Base-by-base conservation (phyloP, 2,888 invertebrate genomes). In the Hydropsyche betteni region DNA sequence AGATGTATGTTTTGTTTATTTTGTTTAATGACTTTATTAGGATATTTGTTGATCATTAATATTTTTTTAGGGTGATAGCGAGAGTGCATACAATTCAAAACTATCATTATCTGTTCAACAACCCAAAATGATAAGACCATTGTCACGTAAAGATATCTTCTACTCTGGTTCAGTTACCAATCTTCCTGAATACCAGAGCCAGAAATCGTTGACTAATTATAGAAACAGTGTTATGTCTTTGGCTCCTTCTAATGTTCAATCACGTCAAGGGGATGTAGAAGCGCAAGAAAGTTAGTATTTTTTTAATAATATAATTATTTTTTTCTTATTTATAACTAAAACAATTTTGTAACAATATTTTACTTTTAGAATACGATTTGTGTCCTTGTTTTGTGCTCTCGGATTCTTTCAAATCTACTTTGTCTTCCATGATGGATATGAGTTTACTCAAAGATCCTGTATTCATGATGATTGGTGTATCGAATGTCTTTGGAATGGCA, bases 401-500 rank as follows among this genome's bases (percentile, higher is more conserved):
- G 0, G 91, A 91, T 75, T 93, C 95, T 4, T 93, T 95, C 84
- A 95, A 93, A 83, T 90, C 92, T 2, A 94, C 94, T 38, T 86
- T 98, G 61, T 89, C 91, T 74, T 94, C 96, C 74, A 97, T 98
- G 97, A 86, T 97, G 88, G 97, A 98, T 85, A 89, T 96, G 81
- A 93, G 94, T 73, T 86, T 98, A 74, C 88, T 98, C 75, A 93
- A 91, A 80, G 93, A 98, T 86, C 94, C 95, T 3, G 94, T 95
- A 76, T 96, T 98, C 85, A 91, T 96, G 88, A 87, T 97, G 74
- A 95, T 98, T 82, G 96, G 95, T 77, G 90, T 98, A 74, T 97
- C 96, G 79, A 98, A 98, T 85, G 89, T 99, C 76, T 96, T 99
- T 84, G 99, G 98, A 81, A 98, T 99, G 94, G 94, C 98, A 74